Evolutionary conservation across 2,113 vertebrate genomes (phyloP).

Genomic region (Phaetusa simplex): DNA sequence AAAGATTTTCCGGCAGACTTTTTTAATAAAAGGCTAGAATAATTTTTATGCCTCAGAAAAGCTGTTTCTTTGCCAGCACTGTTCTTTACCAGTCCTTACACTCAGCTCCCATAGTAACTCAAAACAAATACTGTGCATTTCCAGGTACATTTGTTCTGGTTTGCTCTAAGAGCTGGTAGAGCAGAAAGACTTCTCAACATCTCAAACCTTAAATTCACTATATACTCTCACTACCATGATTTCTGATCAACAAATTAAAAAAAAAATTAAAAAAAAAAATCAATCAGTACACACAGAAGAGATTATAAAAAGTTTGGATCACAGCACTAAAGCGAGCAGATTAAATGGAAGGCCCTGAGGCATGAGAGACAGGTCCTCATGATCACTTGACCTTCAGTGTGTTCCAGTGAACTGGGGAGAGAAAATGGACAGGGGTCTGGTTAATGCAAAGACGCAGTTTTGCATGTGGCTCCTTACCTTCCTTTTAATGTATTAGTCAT

Average conservation of each 20-base stretch:
- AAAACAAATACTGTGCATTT: neutral
- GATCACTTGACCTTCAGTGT: neutral
- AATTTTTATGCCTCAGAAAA: neutral
- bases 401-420: neutral
- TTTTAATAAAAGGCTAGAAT: neutral
- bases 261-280: neutral
- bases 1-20: neutral
- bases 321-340: neutral
- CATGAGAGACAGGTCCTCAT: fast-evolving
- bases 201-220: neutral
- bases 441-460: neutral
- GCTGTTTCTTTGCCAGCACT: neutral
- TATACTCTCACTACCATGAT: neutral
- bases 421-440: neutral
- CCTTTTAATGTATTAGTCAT: neutral
- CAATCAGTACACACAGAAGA: neutral
- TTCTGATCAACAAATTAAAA: neutral
- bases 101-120: neutral
- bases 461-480: neutral
- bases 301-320: neutral
- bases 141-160: neutral
- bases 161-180: neutral
- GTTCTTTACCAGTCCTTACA: neutral
- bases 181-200: neutral
- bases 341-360: neutral